Percentiles rank a stretch among this genome's conserved stretches.
phyloP scores from a whole-genome alignment of 2,113 vertebrate genomes.

The Pristiophorus japonicus region DNA sequence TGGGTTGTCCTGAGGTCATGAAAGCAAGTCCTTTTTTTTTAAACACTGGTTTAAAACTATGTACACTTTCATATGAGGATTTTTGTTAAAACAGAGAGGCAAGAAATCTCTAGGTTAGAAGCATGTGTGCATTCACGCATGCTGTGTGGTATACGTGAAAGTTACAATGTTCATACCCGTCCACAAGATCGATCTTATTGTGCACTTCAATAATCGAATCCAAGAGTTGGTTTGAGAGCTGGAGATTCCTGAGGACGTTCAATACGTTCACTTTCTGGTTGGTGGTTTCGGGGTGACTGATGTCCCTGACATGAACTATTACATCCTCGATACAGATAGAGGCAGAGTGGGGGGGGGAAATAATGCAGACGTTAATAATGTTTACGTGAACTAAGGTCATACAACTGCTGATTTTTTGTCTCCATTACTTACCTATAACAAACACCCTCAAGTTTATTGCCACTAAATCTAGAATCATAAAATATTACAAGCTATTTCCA shows the following conservation, averaged over 20 bases:
- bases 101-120: background rate
- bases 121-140: background rate
- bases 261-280: conserved; percentile 82
- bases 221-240: conserved; percentile 64
- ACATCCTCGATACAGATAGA: conserved; percentile 64
- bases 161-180: conserved; percentile 58
- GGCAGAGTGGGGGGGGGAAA: background rate
- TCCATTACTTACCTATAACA: background rate
- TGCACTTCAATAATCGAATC: conserved; percentile 79
- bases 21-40: background rate
- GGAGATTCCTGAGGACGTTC: conserved; percentile 66
- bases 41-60: background rate
- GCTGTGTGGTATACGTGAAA: background rate
- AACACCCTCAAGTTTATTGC: background rate
- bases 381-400: background rate
- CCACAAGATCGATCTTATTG: conserved; percentile 82
- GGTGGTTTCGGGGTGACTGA: conserved; percentile 76
- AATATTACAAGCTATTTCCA: background rate
- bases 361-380: background rate
- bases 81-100: background rate
- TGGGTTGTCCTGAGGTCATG: too few species aligned
- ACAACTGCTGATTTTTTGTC: background rate
- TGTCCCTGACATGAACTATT: conserved; percentile 80
- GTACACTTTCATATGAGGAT: background rate
- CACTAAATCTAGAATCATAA: background rate